A percentile compares a stretch with the other conserved stretches of the same genome.
Evolutionary conservation across 1,140 invertebrate species (phyloP).

Genomic region (Heliconius congener): DNA sequence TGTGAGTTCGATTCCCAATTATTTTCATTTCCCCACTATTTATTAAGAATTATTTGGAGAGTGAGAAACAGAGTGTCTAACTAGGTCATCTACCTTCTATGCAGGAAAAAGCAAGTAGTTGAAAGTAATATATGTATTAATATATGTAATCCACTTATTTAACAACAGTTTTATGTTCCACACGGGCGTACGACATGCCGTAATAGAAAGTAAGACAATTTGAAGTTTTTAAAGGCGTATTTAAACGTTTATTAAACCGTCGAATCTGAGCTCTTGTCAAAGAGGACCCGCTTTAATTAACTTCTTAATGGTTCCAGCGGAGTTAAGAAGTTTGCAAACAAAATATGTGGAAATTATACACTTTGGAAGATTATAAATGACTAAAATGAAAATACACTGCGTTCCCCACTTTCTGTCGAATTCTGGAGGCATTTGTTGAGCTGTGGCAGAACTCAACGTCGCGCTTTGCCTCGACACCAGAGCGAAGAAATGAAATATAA

Average conservation of each 20-base stretch:
- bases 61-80: too few relatives aligned
- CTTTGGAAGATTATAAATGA: not conserved
- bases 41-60: too few relatives aligned
- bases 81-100: not conserved
- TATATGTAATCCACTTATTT: not conserved
- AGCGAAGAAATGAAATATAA: too few relatives aligned
- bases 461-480: too few relatives aligned
- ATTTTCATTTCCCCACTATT: too few relatives aligned
- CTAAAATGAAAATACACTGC: too few relatives aligned
- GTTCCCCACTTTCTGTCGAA: too few relatives aligned
- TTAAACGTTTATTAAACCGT: constrained; percentile 28
- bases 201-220: not conserved
- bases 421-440: too few relatives aligned
- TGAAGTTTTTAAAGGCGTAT: constrained; percentile 1
- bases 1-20: too few relatives aligned
- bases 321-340: constrained; percentile 15
- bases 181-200: not conserved
- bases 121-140: not conserved
- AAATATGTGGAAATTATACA: constrained; percentile 14
- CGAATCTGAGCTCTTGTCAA: constrained; percentile 17
- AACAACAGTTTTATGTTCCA: not conserved
- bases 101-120: too few relatives aligned
- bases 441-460: too few relatives aligned
- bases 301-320: constrained; percentile 25
- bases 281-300: constrained; percentile 21